Evolutionary conservation across 2,888 invertebrate species (phyloP), one percentile per base, ranked within the genome.

Genomic region (Nymphalis urticae): DNA sequence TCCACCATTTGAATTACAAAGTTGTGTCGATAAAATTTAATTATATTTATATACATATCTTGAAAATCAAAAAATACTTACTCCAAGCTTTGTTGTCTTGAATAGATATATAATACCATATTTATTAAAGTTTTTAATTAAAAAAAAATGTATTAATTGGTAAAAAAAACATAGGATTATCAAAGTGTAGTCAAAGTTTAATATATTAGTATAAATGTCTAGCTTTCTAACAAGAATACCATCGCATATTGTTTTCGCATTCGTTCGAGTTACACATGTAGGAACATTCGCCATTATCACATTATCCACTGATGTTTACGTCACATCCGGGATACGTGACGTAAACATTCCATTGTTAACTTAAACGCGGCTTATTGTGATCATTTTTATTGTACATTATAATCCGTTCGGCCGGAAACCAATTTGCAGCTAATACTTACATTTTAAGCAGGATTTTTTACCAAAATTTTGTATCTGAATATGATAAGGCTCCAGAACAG

Each of bases 301-400:
- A 42, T 58, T 58, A 58, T 17, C 56, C 32, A 16, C 56, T 56
- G 32, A 42, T 58, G 58, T 5, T 13, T 8, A 58, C 58, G 58
- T 58, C 58, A 58, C 58, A 42, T 58, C 58, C 58, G 58, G 58
- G 58, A 58, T 36, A 58, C 13, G n/a, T 58, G 19, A 58, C 19
- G 58, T 58, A 58, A 58, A 36, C 58, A 42, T 50, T n/a, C 42
- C 58, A 58, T 58, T 58, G 58, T 58, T 58, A 58, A 13, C 24
- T 16, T 54, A 27, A 19, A 36, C 42, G 58, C 42, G 36, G 58
- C 17, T 58, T 58, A 58, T 58, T 58, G 58, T 58, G 36, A 58
- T 21, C n/a, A 17, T 2, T 58, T 58, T 19, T n/a, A 58, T 58
- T 58, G 58, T 58, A 32, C 32, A 8, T 16, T 32, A 32, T 56